Base-by-base conservation (phyloP, 2,888 invertebrate genomes). In the Platycheirus albimanus region DNA sequence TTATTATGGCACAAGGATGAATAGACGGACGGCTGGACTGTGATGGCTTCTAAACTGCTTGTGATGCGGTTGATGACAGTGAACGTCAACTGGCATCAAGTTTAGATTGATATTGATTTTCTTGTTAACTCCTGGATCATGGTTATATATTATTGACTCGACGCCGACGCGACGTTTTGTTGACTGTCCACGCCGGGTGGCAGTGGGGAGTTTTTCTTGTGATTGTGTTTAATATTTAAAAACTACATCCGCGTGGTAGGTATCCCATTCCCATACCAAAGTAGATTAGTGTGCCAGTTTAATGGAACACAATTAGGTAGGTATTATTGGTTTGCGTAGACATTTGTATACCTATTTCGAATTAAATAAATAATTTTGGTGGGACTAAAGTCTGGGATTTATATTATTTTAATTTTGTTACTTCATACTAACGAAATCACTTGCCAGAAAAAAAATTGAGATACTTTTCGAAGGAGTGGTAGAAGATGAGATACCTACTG, bases 1-100 rank as follows among this genome's bases (percentile, higher is more conserved):
- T 64, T 70, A 58, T 64, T 74, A 56, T 64, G 43, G 36, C 36
- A 38, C 30, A 38, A 8, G 13, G 45, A 41, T 71, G 52, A 43
- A 45, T 20, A 36, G 41, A 56, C 19, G 17, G 15, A 17, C 11
- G 8, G 17, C 38, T 76, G 61, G 15, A 47, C 8, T 63, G 38
- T 13, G 38, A 13, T 41, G 38, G 13, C 1, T 13, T 41, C 4
- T 36, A 10, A n/a, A n/a, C n/a, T n/a, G n/a, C n/a, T 36, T 36
- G 11, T 3, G 36, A 3, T n/a, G 41, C 45, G 47, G 54, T 47
- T 45, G 58, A 45, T 78, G 66, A 52, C 56, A 41, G 15, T 20
- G n/a, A 17, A 33, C 7, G 5, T 8, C 1, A 7, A 33, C 1
- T 4, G 30, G 8, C 8, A 33, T 33, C 8, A 33, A 33, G 24